phyloP scores from a whole-genome alignment of 37 sponge, comb jelly and placozoan species.

The Aplysina aerophoba region DNA sequence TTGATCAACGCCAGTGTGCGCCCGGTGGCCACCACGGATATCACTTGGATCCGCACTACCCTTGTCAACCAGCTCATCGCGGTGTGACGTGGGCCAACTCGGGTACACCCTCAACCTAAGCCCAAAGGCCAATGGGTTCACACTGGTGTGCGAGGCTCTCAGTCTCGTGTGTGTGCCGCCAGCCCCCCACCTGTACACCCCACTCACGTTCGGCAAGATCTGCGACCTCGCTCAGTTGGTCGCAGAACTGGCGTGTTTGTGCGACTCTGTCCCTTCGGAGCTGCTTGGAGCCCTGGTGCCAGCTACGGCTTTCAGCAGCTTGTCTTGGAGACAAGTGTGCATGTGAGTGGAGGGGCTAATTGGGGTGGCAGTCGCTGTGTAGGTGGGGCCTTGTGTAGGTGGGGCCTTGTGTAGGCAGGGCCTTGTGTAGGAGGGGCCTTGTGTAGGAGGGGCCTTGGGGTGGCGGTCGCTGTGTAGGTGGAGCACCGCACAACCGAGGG shows the following conservation, averaged over 20 bases:
- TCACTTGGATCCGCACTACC: conserved; percentile 11
- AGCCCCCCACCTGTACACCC: too few species aligned
- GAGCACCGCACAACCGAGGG: too few species aligned
- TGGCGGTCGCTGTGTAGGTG: too few species aligned
- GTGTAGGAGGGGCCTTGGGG: too few species aligned
- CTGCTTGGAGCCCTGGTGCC: conserved; percentile 72
- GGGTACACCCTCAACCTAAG: conserved; percentile 15
- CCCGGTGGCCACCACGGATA: not conserved
- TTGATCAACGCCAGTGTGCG: not conserved
- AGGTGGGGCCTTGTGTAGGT: too few species aligned
- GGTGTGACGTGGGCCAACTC: conserved; percentile 4
- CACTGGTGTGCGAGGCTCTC: conserved; percentile 71
- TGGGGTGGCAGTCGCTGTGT: too few species aligned
- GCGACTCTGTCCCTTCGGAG: conserved; percentile 50
- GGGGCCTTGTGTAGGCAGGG: too few species aligned
- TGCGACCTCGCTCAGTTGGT: conserved; percentile 66
- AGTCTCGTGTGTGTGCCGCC: conserved; percentile 23
- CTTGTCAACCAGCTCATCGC: conserved; percentile 13
- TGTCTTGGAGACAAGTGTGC: not conserved
- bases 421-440: too few species aligned
- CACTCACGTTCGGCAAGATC: conserved; percentile 28
- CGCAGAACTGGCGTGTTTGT: conserved; percentile 60
- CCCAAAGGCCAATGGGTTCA: conserved; percentile 36
- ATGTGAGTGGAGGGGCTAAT: too few species aligned
- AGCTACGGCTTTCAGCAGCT: not conserved